Evolutionary conservation across 2,113 vertebrate genomes (phyloP).

Genomic region (Eulacestoma nigropectus): DNA sequence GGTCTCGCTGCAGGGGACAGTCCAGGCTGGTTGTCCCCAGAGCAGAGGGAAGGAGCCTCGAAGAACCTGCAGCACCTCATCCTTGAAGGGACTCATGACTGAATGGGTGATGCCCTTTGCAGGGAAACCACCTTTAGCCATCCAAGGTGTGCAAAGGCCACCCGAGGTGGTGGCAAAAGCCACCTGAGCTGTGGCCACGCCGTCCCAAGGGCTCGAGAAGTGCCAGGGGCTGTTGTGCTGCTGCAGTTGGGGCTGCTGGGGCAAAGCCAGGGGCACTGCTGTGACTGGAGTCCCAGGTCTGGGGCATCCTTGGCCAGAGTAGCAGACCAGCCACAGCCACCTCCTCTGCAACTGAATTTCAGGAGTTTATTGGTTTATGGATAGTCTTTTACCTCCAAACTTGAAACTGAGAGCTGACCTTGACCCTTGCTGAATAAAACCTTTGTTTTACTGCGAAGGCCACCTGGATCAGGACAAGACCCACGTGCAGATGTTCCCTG

Average conservation of each 20-base stretch:
- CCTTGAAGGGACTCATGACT: accelerated
- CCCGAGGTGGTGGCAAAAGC: not conserved
- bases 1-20: not conserved
- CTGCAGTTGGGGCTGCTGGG: not conserved
- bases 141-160: not conserved
- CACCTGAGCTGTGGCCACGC: not conserved
- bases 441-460: not conserved
- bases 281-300: not conserved
- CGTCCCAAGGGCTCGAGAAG: not conserved
- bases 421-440: not conserved
- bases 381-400: not conserved
- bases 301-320: not conserved
- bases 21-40: not conserved
- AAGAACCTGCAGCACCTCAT: not conserved
- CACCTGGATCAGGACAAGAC: not conserved
- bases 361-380: not conserved
- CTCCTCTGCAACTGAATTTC: not conserved
- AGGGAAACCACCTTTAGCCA: not conserved
- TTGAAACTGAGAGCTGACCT: not conserved
- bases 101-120: accelerated
- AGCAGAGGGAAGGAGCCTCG: not conserved
- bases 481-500: not conserved
- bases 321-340: not conserved
- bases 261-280: not conserved
- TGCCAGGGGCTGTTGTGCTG: accelerated